Evolutionary conservation across 2,888 invertebrate genomes (phyloP).

Genomic region (Corbicula japonica): DNA sequence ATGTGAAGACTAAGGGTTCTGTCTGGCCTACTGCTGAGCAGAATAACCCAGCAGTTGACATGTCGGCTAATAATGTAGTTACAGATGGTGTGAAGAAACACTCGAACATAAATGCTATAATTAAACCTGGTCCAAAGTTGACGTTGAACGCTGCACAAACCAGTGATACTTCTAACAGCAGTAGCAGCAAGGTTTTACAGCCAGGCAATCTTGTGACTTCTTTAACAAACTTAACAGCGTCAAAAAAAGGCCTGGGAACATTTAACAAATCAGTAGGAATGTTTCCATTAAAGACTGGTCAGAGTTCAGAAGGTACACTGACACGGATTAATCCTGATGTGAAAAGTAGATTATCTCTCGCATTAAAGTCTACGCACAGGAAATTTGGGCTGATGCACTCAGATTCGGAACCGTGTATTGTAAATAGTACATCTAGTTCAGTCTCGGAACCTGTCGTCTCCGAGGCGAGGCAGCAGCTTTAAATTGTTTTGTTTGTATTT

Average conservation of each 20-base stretch:
- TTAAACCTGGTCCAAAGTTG: no score
- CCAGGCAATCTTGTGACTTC: not conserved
- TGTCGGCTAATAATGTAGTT: no score
- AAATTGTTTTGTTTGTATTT: not conserved
- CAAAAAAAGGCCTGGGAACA: not conserved
- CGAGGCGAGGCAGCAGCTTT: conserved; percentile 30
- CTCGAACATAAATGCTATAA: no score
- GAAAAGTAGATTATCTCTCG: conserved; percentile 58
- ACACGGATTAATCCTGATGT: conserved; percentile 63
- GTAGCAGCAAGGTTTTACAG: no score
- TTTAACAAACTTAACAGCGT: not conserved
- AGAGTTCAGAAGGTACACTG: conserved; percentile 57
- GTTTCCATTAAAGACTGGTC: not conserved
- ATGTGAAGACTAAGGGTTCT: no score
- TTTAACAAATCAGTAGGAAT: not conserved
- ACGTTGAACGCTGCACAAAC: no score
- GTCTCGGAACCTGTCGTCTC: not conserved
- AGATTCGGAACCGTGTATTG: conserved; percentile 21
- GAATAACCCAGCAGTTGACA: no score
- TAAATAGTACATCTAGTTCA: not conserved
- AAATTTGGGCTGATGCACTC: conserved; percentile 20
- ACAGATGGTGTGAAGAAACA: no score
- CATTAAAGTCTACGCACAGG: conserved; percentile 55
- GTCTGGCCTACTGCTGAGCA: no score
- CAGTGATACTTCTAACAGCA: no score